These are phyloP conservation scores for Probosciger aterrimus DNA, from an alignment of 2,113 vertebrate species.

Conservation along the genomic window DNA sequence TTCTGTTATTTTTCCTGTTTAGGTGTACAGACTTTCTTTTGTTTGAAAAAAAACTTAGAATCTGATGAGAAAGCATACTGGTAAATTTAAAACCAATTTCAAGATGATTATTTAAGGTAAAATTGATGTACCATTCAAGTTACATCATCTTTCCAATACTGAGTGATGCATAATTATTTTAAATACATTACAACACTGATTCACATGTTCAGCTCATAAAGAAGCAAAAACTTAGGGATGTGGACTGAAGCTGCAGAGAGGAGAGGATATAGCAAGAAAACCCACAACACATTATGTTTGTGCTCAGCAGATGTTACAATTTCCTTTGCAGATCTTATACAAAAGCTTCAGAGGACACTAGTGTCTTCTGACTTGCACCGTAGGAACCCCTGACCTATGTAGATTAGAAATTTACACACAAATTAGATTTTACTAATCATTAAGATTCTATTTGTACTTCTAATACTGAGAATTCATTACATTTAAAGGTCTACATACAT, in stretches of 20 bases:
- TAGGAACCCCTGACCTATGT: rapidly evolving
- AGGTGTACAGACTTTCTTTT: neutral
- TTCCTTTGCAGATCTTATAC: neutral
- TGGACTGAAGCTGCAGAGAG: neutral
- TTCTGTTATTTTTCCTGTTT: neutral
- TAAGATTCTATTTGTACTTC: neutral
- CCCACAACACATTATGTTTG: neutral
- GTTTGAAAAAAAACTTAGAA: neutral
- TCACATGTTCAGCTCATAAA: neutral
- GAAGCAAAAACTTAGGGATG: neutral
- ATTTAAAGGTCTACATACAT: neutral
- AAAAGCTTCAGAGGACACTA: neutral
- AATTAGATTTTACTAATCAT: neutral
- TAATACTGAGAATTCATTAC: neutral
- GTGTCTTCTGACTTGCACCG: neutral
- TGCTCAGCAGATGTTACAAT: neutral
- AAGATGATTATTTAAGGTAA: neutral
- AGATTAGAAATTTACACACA: neutral
- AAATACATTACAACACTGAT: neutral
- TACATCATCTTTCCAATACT: neutral
- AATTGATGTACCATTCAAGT: neutral
- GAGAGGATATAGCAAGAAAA: neutral
- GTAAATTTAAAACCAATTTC: neutral
- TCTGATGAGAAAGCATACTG: neutral
- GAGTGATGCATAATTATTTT: neutral